Evolutionary conservation across 2,888 invertebrate species (phyloP).

Genomic region (Drosophila setosimentum): DNA sequence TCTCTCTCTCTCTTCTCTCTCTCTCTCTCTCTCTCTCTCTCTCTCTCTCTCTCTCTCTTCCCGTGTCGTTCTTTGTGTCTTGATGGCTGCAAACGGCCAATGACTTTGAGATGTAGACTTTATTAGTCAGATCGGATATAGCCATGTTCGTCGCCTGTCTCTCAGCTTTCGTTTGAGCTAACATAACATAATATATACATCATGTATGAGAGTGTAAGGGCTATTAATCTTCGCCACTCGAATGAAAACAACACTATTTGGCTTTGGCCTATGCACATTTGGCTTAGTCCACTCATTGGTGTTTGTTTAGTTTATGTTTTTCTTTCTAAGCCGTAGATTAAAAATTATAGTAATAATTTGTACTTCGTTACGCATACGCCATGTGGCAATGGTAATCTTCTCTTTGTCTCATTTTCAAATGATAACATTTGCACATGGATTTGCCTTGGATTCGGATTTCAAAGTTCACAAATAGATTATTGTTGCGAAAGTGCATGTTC

Average conservation of each 20-base stretch:
- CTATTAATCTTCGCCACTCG: background rate
- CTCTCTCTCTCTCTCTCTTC: background rate
- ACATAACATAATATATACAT: background rate
- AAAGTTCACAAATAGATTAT: background rate
- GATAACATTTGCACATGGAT: conserved; percentile 15
- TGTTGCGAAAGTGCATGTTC: conserved; percentile 7
- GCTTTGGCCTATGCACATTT: background rate
- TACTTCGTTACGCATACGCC: conserved; percentile 11
- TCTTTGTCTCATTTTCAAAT: background rate
- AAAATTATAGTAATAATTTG: background rate
- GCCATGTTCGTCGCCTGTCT: background rate
- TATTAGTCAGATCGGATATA: background rate
- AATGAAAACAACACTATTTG: background rate
- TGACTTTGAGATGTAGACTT: background rate
- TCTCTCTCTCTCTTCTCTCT: background rate
- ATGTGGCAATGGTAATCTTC: background rate
- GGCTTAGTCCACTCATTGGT: background rate
- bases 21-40: background rate
- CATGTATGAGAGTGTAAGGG: background rate
- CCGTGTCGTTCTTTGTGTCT: background rate
- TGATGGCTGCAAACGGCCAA: background rate
- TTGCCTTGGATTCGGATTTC: conserved; percentile 19
- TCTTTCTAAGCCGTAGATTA: background rate
- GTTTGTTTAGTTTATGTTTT: background rate
- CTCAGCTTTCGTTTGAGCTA: background rate